These are phyloP conservation scores for Drosophila dives DNA, from an alignment of 2,888 invertebrate genomes.

Conservation along the genomic window DNA sequence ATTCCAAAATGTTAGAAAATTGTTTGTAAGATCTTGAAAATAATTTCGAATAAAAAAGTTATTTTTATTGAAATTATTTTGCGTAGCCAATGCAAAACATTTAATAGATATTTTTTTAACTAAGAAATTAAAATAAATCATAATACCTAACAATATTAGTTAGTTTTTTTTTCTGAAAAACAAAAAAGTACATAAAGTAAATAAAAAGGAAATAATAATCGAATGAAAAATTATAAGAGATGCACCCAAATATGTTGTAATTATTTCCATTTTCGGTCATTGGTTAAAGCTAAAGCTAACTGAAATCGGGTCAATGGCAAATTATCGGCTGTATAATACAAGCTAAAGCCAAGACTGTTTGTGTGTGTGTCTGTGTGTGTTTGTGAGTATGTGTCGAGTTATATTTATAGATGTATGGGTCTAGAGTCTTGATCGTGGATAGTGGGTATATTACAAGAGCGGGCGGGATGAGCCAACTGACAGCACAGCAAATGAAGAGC, in stretches of 20 bases:
- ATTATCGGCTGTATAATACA: constrained; percentile 75
- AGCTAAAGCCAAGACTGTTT: constrained; percentile 62
- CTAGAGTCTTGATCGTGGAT: constrained; percentile 32
- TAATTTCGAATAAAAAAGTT: neutral
- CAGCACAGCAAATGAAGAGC: constrained; percentile 41
- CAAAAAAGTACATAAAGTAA: constrained; percentile 69
- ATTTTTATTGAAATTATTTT: neutral
- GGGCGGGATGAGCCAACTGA: constrained; percentile 29
- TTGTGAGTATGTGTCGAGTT: constrained; percentile 9
- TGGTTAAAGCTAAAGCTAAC: constrained; percentile 63
- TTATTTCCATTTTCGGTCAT: constrained; percentile 82
- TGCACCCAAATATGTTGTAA: constrained; percentile 85
- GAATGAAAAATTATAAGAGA: constrained; percentile 84
- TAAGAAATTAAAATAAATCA: constrained; percentile 44
- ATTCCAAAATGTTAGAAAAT: neutral
- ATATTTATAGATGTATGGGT: constrained; percentile 52
- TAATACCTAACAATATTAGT: constrained; percentile 11
- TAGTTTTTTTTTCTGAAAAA: constrained; percentile 34
- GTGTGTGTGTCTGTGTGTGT: neutral
- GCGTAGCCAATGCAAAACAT: constrained; percentile 34
- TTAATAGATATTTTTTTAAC: neutral
- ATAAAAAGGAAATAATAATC: constrained; percentile 66
- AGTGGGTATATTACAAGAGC: constrained; percentile 43
- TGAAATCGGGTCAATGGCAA: constrained; percentile 60
- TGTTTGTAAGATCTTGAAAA: neutral